These are phyloP conservation scores for Phylloscopus trochilus DNA, from an alignment of 2,113 vertebrate species.

Conservation along the genomic window DNA sequence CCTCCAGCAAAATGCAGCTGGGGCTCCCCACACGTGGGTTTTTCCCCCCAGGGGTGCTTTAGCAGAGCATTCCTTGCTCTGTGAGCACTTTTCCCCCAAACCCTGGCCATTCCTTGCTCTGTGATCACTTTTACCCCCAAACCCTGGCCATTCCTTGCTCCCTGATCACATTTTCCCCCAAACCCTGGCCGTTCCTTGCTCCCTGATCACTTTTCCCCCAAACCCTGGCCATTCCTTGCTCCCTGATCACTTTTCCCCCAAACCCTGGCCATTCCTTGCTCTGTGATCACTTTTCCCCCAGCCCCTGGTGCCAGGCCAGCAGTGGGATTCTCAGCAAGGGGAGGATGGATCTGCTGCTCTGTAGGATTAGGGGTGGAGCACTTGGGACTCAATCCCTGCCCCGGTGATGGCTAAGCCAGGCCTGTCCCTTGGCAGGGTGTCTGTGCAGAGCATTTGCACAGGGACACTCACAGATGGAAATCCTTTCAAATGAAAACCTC, in stretches of 20 bases:
- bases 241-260: no score
- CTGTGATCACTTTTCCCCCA: fast-evolving
- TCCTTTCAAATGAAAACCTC: no score
- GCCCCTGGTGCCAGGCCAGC: background rate
- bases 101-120: no score
- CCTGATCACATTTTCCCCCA: no score
- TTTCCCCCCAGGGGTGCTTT: background rate
- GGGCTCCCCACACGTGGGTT: background rate
- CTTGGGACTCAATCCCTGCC: background rate
- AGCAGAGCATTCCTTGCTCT: background rate
- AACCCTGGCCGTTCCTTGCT: no score
- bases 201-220: no score
- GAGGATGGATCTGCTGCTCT: background rate
- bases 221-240: background rate
- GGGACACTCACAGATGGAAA: background rate
- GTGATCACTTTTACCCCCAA: no score
- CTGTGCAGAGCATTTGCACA: background rate
- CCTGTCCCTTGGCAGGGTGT: background rate
- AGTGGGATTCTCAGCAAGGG: background rate
- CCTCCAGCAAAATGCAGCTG: background rate
- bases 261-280: fast-evolving
- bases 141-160: no score
- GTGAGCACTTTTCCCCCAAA: fast-evolving
- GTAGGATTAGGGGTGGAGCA: background rate
- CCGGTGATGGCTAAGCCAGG: background rate